Base-by-base conservation (phyloP, 2,888 invertebrate species). In the Orthosia gothica region DNA sequence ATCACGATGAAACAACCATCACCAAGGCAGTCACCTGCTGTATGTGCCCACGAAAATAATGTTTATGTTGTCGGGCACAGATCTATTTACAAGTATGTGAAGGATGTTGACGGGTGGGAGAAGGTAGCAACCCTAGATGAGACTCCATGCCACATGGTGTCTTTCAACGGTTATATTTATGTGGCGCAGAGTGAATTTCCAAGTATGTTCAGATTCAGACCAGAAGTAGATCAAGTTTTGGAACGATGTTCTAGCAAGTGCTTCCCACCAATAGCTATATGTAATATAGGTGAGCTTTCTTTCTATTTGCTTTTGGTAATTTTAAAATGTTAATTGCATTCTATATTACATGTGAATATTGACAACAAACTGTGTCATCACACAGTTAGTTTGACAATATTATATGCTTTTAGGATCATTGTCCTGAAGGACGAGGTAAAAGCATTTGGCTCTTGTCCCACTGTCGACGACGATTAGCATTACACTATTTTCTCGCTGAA, bases 21-120 rank as follows among this genome's bases (percentile, higher is more conserved):
- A 94, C 93, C 93, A 1, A 91, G 96, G 54, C 96, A 96, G 73
- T 92, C 88, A 49, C 96, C 96, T 2, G 94, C 94, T 0, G 88
- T 94, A 0, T 96, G 96, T 70, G 81, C 87, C 0, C 93, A 95
- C 55, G 84, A 94, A 2, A 89, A 91, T 50, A 68, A 73, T 1
- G 87, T 96, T 0, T 96, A 94, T 82, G 92, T 91, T 0, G 90
- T 93, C 0, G 94, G 95, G 0, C 91, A 93, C 9, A 93, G 91
- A 61, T 87, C 92, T 32, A 92, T 96, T 61, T 95, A 94, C 73
- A 86, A 88, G 68, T 95, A 94, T 79, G 91, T 54, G 50, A 0
- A 92, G 93, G 93, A 18, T 12, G 18, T 3, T 0, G 92, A 94
- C 52, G 40, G 78, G 18, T 96, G 96, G 96, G 67, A 52, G 0